These are phyloP conservation scores for Rhopilema esculentum DNA, from an alignment of 30 jellyfish, hydroid and myxozoan species.

Conservation along the genomic window DNA sequence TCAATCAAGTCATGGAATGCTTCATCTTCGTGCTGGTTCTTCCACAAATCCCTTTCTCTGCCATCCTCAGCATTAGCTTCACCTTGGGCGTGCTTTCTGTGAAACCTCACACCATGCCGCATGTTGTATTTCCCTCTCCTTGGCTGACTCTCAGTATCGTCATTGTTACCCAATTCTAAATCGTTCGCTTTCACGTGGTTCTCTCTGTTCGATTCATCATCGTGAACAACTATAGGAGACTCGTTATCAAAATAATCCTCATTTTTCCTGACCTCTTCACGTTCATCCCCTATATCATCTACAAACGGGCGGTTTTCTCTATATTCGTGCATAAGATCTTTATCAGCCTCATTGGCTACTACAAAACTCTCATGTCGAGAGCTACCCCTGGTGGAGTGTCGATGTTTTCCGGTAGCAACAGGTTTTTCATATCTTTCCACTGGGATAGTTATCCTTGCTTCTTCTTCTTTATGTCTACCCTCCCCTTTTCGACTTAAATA, in stretches of 20 bases:
- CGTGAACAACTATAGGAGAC: slow-evolving; percentile 2
- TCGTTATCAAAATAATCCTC: neutral
- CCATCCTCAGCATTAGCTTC: neutral
- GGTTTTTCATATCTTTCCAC: neutral
- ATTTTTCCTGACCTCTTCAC: slow-evolving; percentile 5
- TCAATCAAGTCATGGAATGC: slow-evolving; percentile 8
- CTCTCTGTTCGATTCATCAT: neutral
- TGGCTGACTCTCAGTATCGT: slow-evolving; percentile 7
- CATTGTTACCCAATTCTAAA: no score
- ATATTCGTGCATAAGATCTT: neutral
- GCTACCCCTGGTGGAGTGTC: neutral
- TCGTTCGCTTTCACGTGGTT: neutral
- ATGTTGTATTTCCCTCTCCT: neutral
- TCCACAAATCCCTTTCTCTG: no score
- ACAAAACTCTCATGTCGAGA: neutral
- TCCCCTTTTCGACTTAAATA: neutral
- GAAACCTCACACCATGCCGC: neutral
- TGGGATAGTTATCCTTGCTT: neutral
- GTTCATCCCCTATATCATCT: slow-evolving; percentile 39
- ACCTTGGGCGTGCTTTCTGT: neutral
- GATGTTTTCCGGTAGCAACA: neutral
- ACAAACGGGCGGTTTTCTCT: slow-evolving; percentile 1
- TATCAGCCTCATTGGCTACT: neutral
- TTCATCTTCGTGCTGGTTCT: slow-evolving; percentile 1
- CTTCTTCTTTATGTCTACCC: neutral